Evolutionary conservation across 2,888 invertebrate species (phyloP).

Genomic region (Ophion obscuratus): DNA sequence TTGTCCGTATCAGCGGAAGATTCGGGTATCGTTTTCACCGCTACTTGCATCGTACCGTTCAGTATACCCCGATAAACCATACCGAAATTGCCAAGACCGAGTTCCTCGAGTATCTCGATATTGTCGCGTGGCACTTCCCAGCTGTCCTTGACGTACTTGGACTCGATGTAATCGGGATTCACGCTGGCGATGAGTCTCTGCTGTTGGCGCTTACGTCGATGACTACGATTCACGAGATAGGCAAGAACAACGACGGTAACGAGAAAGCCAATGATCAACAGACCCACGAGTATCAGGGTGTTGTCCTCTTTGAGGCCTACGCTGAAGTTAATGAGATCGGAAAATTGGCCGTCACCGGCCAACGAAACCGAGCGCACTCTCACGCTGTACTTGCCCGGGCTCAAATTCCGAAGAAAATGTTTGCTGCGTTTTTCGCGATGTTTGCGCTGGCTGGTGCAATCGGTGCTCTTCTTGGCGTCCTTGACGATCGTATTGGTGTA

Average conservation of each 20-base stretch:
- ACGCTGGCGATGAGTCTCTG: conserved; percentile 85
- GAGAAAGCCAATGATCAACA: conserved; percentile 72
- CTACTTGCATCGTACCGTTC: conserved; percentile 84
- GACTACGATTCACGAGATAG: conserved; percentile 78
- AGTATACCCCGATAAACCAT: conserved; percentile 88
- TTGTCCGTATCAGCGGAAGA: conserved; percentile 85
- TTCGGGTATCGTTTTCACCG: conserved; percentile 88
- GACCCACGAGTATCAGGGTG: conserved; percentile 64
- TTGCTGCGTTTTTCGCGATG: conserved; percentile 73
- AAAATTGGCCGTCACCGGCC: conserved; percentile 85
- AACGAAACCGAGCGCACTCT: conserved; percentile 87
- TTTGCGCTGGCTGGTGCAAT: conserved; percentile 85
- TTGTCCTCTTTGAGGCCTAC: conserved; percentile 70
- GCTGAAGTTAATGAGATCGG: conserved; percentile 72
- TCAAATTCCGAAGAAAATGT: conserved; percentile 80
- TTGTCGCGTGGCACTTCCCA: conserved; percentile 89
- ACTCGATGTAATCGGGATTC: conserved; percentile 88
- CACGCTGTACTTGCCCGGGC: conserved; percentile 87
- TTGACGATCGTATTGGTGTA: conserved; percentile 83
- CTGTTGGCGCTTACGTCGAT: conserved; percentile 78
- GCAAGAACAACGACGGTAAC: conserved; percentile 60
- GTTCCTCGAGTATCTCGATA: conserved; percentile 85
- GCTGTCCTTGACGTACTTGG: conserved; percentile 87
- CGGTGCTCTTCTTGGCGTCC: conserved; percentile 79
- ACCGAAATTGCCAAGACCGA: conserved; percentile 91